Percentiles rank a stretch among this genome's conserved stretches.
Conservation (phyloP, 2,797 vertebrate genomes). For the Esox masquinongy region DNA sequence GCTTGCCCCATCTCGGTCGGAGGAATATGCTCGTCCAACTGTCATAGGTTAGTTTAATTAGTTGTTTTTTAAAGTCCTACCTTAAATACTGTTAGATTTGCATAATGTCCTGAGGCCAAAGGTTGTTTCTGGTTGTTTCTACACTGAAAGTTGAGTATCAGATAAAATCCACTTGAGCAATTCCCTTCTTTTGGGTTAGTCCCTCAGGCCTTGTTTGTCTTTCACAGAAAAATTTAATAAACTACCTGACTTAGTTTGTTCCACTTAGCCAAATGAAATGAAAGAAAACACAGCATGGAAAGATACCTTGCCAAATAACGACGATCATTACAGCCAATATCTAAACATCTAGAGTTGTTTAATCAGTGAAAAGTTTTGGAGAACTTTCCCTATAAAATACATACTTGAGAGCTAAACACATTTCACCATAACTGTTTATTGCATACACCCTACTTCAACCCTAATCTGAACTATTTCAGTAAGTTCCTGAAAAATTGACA, state of each 20-base stretch:
- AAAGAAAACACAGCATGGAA: background rate
- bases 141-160: too few relatives aligned
- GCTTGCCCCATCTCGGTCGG: background rate
- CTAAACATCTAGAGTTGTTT: background rate
- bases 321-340: background rate
- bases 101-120: too few relatives aligned
- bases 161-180: too few relatives aligned
- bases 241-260: background rate
- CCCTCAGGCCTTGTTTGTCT: background rate
- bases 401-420: background rate
- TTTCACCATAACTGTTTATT: background rate
- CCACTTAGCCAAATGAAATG: background rate
- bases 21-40: too few relatives aligned
- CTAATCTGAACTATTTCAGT: too few relatives aligned
- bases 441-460: background rate
- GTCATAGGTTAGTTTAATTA: too few relatives aligned
- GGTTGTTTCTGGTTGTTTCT: too few relatives aligned
- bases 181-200: background rate
- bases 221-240: background rate
- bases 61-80: too few relatives aligned
- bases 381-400: background rate
- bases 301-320: background rate
- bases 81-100: too few relatives aligned
- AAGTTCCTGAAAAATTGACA: too few relatives aligned
- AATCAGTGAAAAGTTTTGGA: background rate